These are phyloP conservation scores for Ornithorhynchus anatinus DNA, from an alignment of 2,113 vertebrate species.

Conservation along the genomic window DNA sequence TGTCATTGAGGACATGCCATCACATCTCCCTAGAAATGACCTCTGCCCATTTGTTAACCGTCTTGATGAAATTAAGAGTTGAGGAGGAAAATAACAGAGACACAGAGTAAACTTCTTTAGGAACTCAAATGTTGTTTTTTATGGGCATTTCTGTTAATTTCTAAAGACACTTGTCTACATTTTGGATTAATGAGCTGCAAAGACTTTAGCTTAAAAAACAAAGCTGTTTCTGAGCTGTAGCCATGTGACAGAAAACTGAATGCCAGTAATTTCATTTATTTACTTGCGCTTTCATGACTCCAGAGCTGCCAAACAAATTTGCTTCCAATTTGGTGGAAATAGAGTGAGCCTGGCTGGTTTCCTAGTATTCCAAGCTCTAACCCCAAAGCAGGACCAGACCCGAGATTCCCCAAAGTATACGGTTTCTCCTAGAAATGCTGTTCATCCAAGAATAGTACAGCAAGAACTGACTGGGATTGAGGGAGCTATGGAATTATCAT, in stretches of 20 bases:
- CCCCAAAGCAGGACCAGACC: background rate
- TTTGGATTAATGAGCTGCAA: background rate
- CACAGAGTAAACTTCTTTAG: background rate
- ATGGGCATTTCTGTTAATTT: background rate
- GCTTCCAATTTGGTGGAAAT: background rate
- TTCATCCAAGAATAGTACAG: slow-evolving; percentile 23
- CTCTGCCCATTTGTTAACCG: background rate
- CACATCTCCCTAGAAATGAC: background rate
- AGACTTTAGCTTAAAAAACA: background rate
- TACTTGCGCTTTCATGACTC: background rate
- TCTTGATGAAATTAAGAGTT: background rate
- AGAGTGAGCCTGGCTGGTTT: background rate
- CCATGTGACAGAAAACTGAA: background rate
- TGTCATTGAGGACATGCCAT: no score
- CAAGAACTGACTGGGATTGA: no score
- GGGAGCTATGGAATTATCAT: no score
- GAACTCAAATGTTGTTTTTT: background rate
- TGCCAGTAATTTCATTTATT: background rate
- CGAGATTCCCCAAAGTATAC: slow-evolving; percentile 48
- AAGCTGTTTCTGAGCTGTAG: background rate
- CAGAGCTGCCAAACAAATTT: background rate
- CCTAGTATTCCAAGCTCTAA: background rate
- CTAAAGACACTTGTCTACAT: background rate
- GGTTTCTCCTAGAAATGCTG: slow-evolving; percentile 37
- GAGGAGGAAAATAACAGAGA: background rate